phyloP scores from a whole-genome alignment of 2,797 vertebrate genomes.

The Galaxias olidus region DNA sequence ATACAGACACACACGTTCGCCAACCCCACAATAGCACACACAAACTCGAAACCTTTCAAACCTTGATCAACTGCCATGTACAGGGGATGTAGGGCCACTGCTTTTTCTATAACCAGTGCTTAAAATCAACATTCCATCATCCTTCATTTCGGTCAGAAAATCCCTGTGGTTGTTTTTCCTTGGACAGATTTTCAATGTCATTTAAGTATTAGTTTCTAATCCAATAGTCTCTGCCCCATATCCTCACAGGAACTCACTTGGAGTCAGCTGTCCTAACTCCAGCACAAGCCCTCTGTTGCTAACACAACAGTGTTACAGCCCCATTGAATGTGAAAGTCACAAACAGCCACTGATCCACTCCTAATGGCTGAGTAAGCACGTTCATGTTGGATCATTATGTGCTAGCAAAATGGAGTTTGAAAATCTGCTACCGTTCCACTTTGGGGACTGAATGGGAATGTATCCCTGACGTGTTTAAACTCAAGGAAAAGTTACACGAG shows the following conservation, averaged over 20 bases:
- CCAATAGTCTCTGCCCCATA: neutral
- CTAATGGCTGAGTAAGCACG: constrained; percentile 69
- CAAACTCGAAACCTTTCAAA: too few relatives aligned
- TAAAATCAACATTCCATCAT: too few relatives aligned
- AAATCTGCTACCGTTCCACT: constrained; percentile 53
- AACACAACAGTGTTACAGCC: constrained; percentile 54
- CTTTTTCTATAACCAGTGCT: too few relatives aligned
- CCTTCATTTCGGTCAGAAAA: too few relatives aligned
- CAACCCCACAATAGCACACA: too few relatives aligned
- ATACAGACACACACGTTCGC: neutral
- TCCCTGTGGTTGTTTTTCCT: too few relatives aligned
- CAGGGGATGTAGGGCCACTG: too few relatives aligned
- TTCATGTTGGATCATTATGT: constrained; percentile 65
- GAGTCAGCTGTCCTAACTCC: constrained; percentile 13
- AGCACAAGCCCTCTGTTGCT: constrained; percentile 29
- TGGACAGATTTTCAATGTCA: neutral
- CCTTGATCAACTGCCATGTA: too few relatives aligned
- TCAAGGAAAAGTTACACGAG: too few relatives aligned
- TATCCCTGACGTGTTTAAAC: too few relatives aligned
- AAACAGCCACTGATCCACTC: constrained; percentile 68
- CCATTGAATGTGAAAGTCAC: constrained; percentile 64
- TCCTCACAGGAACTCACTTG: neutral
- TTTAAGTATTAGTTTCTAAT: neutral
- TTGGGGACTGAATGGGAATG: constrained; percentile 36
- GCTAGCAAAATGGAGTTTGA: constrained; percentile 61